phyloP scores from a whole-genome alignment of 2,888 invertebrate species.

The Julus scandinavius region DNA sequence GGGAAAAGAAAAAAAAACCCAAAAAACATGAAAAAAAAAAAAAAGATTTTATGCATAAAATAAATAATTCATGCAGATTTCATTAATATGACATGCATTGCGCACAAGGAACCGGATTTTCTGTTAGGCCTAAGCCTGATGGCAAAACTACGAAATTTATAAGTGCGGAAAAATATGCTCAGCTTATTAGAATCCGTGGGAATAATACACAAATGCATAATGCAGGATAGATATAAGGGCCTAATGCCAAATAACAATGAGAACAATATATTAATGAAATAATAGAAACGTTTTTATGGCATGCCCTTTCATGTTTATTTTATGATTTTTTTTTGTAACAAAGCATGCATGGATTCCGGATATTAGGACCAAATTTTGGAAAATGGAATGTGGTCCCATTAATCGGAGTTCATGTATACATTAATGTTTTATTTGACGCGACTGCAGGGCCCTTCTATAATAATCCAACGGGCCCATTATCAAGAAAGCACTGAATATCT shows the following conservation, averaged over 20 bases:
- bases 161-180: background rate
- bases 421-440: too few relatives aligned
- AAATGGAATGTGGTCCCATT: too few relatives aligned
- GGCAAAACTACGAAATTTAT: background rate
- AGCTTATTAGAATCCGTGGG: background rate
- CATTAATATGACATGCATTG: background rate
- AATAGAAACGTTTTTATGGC: too few relatives aligned
- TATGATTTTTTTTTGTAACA: too few relatives aligned
- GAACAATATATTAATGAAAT: background rate
- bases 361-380: too few relatives aligned
- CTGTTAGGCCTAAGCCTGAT: background rate
- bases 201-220: background rate
- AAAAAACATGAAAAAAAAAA: background rate
- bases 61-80: background rate
- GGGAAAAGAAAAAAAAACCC: too few relatives aligned
- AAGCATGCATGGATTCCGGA: too few relatives aligned
- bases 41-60: background rate
- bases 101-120: background rate
- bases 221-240: background rate
- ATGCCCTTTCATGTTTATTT: too few relatives aligned
- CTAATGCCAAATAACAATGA: background rate
- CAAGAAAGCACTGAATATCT: too few relatives aligned
- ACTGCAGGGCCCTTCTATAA: too few relatives aligned
- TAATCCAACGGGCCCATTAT: too few relatives aligned
- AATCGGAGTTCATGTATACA: too few relatives aligned